A percentile compares a stretch with the other conserved stretches of the same genome.
These are phyloP conservation scores for Meloidogyne floridensis DNA, from an alignment of 1,140 invertebrate species.

Conservation along the genomic window DNA sequence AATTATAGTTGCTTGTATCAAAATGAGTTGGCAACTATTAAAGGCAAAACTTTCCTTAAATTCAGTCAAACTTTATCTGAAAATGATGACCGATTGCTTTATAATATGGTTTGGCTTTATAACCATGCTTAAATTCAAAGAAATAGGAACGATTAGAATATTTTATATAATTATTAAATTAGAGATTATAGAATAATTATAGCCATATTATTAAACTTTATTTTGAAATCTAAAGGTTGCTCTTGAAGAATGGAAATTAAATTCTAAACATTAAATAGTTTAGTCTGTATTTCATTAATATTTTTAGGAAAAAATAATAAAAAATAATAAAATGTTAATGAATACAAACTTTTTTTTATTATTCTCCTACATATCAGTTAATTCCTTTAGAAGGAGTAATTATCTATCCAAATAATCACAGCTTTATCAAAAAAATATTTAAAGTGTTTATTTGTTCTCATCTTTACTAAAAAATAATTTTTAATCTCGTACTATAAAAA, in stretches of 20 bases:
- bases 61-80: too few species aligned
- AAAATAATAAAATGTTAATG: background rate
- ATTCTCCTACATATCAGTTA: background rate
- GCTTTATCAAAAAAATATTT: background rate
- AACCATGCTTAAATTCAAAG: too few species aligned
- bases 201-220: too few species aligned
- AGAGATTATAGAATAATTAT: too few species aligned
- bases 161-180: too few species aligned
- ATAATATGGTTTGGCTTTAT: too few species aligned
- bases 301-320: background rate
- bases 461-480: background rate
- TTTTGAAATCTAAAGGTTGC: too few species aligned
- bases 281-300: background rate
- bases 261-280: background rate
- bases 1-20: too few species aligned
- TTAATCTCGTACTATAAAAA: background rate
- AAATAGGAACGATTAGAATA: too few species aligned
- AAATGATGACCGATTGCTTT: too few species aligned
- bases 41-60: background rate
- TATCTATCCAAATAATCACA: background rate
- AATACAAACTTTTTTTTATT: slow-evolving; percentile 6
- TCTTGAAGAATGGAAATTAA: too few species aligned
- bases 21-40: too few species aligned
- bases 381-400: background rate
- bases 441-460: background rate